Percentiles rank a stretch among this genome's conserved stretches.
phyloP scores from a whole-genome alignment of 2,888 invertebrate genomes.

The Cantharis flavilabris region DNA sequence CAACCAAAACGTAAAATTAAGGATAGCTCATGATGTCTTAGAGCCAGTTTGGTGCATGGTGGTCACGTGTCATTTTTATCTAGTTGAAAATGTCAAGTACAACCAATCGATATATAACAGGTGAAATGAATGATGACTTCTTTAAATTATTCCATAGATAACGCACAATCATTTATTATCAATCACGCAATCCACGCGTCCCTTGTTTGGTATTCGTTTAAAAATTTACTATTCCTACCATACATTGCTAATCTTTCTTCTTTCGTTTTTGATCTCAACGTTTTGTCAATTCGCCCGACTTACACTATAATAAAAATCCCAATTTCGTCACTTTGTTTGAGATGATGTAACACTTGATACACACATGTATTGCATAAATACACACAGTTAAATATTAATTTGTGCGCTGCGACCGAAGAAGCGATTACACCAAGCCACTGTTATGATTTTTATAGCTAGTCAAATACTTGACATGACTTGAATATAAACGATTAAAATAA shows the following conservation, averaged over 20 bases:
- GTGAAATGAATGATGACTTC: not conserved
- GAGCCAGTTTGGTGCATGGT: not conserved
- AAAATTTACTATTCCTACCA: not conserved
- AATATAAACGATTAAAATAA: slow-evolving; percentile 10
- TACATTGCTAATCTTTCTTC: too few relatives aligned
- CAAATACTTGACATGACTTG: not conserved
- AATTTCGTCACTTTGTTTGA: too few relatives aligned
- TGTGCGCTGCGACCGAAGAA: too few relatives aligned
- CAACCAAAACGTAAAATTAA: too few relatives aligned
- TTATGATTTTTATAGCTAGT: not conserved
- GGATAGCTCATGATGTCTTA: too few relatives aligned
- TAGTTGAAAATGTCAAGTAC: not conserved
- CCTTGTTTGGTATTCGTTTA: not conserved
- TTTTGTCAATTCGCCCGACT: too few relatives aligned
- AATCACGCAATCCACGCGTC: not conserved
- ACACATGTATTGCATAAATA: too few relatives aligned
- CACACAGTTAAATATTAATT: too few relatives aligned
- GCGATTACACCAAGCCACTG: too few relatives aligned
- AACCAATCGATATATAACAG: not conserved
- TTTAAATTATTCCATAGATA: not conserved
- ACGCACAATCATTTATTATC: not conserved
- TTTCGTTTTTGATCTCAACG: too few relatives aligned
- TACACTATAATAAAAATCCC: too few relatives aligned
- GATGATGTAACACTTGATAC: too few relatives aligned
- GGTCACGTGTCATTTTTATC: not conserved